Evolutionary conservation across 2,797 vertebrate species (phyloP).

Genomic region (Momotus momota): DNA sequence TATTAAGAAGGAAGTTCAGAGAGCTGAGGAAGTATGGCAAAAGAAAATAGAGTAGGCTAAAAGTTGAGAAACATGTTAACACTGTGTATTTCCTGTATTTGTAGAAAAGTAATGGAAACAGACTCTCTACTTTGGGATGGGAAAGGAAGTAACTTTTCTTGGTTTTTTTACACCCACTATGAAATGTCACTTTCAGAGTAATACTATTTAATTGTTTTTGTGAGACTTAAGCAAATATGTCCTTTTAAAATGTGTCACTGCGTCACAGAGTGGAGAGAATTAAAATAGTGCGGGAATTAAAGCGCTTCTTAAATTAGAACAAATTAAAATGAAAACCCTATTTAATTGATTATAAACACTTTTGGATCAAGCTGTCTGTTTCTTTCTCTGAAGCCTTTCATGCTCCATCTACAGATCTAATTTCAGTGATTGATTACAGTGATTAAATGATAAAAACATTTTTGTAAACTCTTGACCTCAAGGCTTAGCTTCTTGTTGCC

Average conservation of each 20-base stretch:
- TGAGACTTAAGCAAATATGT: neutral
- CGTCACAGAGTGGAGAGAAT: conserved; percentile 14
- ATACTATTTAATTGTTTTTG: neutral
- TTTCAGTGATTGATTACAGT: conserved; percentile 71
- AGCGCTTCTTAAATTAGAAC: conserved; percentile 25
- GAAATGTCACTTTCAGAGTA: neutral
- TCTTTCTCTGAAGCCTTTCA: conserved; percentile 62
- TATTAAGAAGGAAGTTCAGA: neutral
- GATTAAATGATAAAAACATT: conserved; percentile 71
- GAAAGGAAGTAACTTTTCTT: neutral
- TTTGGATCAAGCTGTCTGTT: conserved; percentile 60
- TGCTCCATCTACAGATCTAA: conserved; percentile 57
- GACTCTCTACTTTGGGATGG: neutral
- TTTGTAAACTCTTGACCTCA: conserved; percentile 55
- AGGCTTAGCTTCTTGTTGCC: conserved; percentile 24
- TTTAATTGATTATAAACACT: conserved; percentile 69
- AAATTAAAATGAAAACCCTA: conserved; percentile 47
- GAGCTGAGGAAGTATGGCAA: neutral
- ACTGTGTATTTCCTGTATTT: neutral
- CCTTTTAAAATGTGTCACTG: conserved; percentile 16
- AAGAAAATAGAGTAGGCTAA: neutral
- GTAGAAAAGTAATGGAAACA: neutral
- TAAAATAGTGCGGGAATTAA: conserved; percentile 36
- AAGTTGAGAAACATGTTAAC: neutral
- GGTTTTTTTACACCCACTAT: neutral